Conservation (phyloP, 2,797 vertebrate species). For the Apogon talboti region DNA sequence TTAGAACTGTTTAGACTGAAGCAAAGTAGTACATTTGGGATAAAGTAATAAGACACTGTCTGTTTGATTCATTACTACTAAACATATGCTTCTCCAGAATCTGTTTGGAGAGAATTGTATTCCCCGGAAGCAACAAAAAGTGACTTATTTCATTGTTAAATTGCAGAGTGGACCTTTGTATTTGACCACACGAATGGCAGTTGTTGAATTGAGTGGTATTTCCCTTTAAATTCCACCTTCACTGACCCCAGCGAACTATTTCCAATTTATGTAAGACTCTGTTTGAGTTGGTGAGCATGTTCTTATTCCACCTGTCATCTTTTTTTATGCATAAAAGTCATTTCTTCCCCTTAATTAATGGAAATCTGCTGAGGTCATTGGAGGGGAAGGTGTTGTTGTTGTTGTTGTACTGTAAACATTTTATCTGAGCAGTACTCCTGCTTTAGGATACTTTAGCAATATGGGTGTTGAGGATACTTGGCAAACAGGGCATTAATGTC, state of each 20-base stretch:
- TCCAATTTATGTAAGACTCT: too few species aligned
- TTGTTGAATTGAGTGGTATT: conserved; percentile 47
- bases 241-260: conserved; percentile 16
- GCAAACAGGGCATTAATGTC: conserved; percentile 38
- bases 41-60: conserved; percentile 2
- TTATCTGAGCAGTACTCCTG: conserved; percentile 37
- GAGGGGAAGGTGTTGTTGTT: conserved; percentile 3
- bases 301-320: too few species aligned
- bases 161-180: conserved; percentile 27
- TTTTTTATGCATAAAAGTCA: too few species aligned
- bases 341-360: too few species aligned
- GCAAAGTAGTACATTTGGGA: not conserved
- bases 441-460: conserved; percentile 47
- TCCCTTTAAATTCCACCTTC: conserved; percentile 31
- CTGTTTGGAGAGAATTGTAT: not conserved
- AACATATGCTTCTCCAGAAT: conserved; percentile 7
- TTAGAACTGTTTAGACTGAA: not conserved
- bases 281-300: too few species aligned
- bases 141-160: conserved; percentile 13
- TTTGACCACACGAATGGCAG: conserved; percentile 43
- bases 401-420: conserved; percentile 63
- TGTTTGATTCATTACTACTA: conserved; percentile 6
- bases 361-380: conserved; percentile 26
- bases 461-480: conserved; percentile 36
- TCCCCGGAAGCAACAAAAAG: not conserved